Evolutionary conservation across 2,113 vertebrate species (phyloP).

Genomic region (Lota lota): DNA sequence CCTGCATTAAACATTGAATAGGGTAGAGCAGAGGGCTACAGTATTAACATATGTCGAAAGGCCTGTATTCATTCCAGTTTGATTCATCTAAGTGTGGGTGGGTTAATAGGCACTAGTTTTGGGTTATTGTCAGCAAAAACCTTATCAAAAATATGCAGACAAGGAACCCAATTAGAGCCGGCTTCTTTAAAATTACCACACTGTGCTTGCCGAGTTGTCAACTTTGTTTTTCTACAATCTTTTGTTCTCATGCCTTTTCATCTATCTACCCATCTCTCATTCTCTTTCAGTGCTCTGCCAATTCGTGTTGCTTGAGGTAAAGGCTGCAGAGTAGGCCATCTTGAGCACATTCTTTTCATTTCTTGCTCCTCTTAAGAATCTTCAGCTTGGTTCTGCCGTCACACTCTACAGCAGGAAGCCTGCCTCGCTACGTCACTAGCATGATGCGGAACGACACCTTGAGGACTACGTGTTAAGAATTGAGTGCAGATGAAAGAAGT

Average conservation of each 20-base stretch:
- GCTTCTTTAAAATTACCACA: constrained; percentile 40
- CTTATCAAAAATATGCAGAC: constrained; percentile 61
- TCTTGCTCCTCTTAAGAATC: no score
- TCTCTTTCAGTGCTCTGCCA: not conserved
- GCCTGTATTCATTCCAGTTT: constrained; percentile 51
- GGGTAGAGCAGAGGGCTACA: constrained; percentile 24
- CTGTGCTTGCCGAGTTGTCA: constrained; percentile 1
- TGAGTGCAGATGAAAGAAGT: constrained; percentile 34
- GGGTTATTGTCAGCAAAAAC: constrained; percentile 38
- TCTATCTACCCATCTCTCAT: constrained; percentile 18
- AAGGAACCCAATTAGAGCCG: constrained; percentile 63
- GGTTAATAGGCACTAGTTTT: constrained; percentile 37
- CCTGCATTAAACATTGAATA: constrained; percentile 18
- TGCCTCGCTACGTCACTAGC: constrained; percentile 31
- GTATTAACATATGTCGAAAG: constrained; percentile 24
- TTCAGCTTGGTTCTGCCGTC: not conserved
- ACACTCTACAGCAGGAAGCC: constrained; percentile 35
- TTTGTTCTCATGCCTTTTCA: constrained; percentile 27
- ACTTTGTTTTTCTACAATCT: not conserved
- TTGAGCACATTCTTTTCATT: not conserved
- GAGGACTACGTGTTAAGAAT: constrained; percentile 51
- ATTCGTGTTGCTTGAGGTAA: not conserved
- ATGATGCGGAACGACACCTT: constrained; percentile 57
- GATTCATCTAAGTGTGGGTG: not conserved
- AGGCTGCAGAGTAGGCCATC: not conserved